Percentiles rank a stretch among this genome's conserved stretches.
Conservation (phyloP, 2,797 vertebrate genomes). For the Pogonophryne albipinna region DNA sequence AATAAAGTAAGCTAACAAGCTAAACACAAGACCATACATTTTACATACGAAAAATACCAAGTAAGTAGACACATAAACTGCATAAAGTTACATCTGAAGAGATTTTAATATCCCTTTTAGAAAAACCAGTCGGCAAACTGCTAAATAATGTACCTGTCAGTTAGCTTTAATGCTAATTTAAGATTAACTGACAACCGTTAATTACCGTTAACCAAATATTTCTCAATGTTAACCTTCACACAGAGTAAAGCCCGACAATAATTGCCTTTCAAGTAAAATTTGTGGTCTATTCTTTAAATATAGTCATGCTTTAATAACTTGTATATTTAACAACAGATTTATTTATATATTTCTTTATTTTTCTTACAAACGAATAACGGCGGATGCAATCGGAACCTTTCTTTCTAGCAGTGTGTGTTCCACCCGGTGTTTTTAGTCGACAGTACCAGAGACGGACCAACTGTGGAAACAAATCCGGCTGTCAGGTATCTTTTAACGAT, state of each 20-base stretch:
- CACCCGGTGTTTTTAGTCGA: constrained; percentile 56
- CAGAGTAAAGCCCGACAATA: neutral
- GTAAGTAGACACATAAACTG: neutral
- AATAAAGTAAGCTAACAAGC: neutral
- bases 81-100: neutral
- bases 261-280: neutral
- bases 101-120: neutral
- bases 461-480: constrained; percentile 75
- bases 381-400: constrained; percentile 52
- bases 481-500: constrained; percentile 41
- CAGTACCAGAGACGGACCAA: constrained; percentile 78
- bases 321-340: no score
- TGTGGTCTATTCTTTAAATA: neutral
- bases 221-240: neutral
- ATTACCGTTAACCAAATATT: neutral
- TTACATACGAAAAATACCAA: neutral
- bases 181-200: neutral
- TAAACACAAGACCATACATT: neutral
- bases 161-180: neutral
- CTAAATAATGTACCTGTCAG: neutral
- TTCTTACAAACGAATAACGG: neutral
- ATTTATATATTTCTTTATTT: neutral
- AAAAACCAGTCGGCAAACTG: no score
- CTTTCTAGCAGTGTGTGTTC: neutral
- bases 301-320: no score